Evolutionary conservation across 2,113 vertebrate species (phyloP), one percentile per base, ranked within the genome.

Genomic region (Pan troglodytes): DNA sequence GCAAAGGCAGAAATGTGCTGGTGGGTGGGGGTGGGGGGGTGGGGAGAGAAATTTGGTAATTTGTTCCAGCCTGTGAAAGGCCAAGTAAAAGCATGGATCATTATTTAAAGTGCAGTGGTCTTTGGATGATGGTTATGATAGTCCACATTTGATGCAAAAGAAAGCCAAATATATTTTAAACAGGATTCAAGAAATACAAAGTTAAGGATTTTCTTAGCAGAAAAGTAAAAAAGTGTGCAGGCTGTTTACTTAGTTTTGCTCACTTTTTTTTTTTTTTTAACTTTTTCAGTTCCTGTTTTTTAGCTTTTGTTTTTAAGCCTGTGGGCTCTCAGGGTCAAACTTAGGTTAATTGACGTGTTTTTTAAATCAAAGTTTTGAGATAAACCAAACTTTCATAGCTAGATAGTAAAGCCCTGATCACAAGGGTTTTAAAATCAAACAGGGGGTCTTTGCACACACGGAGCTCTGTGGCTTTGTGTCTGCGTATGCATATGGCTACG

Each of bases 261-360:
- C 97, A 97, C 57, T 79, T 98, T 97, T 96, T 70, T 97, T 96
- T 64, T 96, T 97, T 97, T 93, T 97, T 12, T 20, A 79, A 13
- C 97, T 90, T 96, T 98, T 98, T 98, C 81, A 72, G 92, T 98
- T 98, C 96, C 96, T 97, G 59, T 98, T 97, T 95, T 96, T 96
- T 98, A 98, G 95, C 45, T 80, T 82, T 78, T 92, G 27, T 90
- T 92, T 87, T 90, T 2, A 96, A 98, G 90, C 88, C 86, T 97
- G 94, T 97, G 92, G 82, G 90, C 94, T 97, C 87, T 94, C 96
- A 97, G 64, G 97, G 97, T 98, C 97, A 98, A 87, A 27, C 50
- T 94, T 97, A 96, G 98, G 98, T 98, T 97, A 98, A 97, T 25
- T 93, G 95, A 94, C 70, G 48, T 96, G 43, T 97, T 93, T 88